Percentiles rank a stretch among this genome's conserved stretches.
These are phyloP conservation scores for Epinotia nisella DNA, from an alignment of 2,888 invertebrate genomes.

Conservation along the genomic window DNA sequence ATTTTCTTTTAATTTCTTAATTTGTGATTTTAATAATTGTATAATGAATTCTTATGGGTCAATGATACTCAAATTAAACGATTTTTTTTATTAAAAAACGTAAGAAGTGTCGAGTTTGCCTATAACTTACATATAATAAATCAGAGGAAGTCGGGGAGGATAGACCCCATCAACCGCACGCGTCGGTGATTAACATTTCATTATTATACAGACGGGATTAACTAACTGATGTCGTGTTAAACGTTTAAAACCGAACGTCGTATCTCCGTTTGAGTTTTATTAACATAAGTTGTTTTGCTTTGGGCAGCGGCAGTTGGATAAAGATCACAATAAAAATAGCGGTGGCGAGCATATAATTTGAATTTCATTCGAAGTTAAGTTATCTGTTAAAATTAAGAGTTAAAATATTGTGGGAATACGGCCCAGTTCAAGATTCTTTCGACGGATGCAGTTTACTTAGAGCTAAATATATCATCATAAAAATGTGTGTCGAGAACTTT, in stretches of 20 bases:
- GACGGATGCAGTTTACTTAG: too few species aligned
- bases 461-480: too few species aligned
- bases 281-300: neutral
- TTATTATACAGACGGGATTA: conserved; percentile 15
- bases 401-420: too few species aligned
- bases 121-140: conserved; percentile 5
- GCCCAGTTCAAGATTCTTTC: too few species aligned
- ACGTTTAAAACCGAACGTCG: neutral
- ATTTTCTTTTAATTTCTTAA: too few species aligned
- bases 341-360: too few species aligned
- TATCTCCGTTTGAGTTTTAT: neutral
- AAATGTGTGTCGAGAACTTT: too few species aligned
- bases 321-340: neutral
- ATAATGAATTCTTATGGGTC: too few species aligned
- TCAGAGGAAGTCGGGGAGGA: conserved; percentile 10
- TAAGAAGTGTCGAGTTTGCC: neutral
- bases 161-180: neutral
- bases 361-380: too few species aligned
- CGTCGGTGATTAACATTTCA: neutral
- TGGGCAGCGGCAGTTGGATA: neutral
- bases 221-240: neutral
- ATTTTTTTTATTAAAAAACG: conserved; percentile 11
- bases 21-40: too few species aligned
- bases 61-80: too few species aligned
- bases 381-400: too few species aligned